Evolutionary conservation across 2,888 invertebrate species (phyloP).

Genomic region (Xylota sylvarum): DNA sequence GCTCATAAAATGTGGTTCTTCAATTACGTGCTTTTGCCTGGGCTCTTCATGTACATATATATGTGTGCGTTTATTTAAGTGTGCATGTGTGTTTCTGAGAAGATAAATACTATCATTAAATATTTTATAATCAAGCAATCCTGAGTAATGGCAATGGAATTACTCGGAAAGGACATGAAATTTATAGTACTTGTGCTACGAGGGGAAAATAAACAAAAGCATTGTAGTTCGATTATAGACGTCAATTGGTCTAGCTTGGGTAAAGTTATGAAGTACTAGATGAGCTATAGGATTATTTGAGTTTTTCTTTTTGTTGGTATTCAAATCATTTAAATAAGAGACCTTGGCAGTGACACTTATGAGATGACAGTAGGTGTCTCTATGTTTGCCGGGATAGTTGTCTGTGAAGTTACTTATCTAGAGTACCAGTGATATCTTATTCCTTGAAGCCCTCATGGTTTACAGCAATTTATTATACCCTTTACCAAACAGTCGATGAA

Average conservation of each 20-base stretch:
- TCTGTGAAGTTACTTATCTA: no score
- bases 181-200: background rate
- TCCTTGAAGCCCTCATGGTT: no score
- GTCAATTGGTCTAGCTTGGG: slow-evolving; percentile 6
- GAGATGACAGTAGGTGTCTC: no score
- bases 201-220: background rate
- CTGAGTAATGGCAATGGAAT: slow-evolving; percentile 28
- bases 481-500: no score
- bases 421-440: no score
- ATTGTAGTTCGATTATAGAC: slow-evolving; percentile 24
- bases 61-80: background rate
- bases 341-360: no score
- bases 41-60: background rate
- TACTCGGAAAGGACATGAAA: slow-evolving; percentile 29
- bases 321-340: no score
- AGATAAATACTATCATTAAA: slow-evolving; percentile 54
- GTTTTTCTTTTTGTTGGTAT: background rate
- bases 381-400: no score
- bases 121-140: slow-evolving; percentile 52
- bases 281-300: background rate
- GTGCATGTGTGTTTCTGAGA: background rate
- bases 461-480: no score
- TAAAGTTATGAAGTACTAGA: background rate
- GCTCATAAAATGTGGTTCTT: slow-evolving; percentile 44
- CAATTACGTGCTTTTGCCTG: slow-evolving; percentile 24